These are phyloP conservation scores for Melinaea marsaeus DNA, from an alignment of 2,888 invertebrate species.

Conservation along the genomic window DNA sequence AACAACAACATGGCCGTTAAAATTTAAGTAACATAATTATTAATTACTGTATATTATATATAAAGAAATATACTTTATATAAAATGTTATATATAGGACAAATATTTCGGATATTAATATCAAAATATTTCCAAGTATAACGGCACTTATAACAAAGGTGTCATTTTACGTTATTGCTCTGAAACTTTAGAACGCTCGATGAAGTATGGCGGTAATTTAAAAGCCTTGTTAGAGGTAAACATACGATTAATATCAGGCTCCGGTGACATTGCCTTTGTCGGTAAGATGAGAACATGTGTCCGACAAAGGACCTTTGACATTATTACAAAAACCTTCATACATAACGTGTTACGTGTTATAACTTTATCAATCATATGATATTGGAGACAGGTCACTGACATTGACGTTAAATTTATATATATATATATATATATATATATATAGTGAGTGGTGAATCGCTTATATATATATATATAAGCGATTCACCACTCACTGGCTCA, in stretches of 20 bases:
- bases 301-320: conserved; percentile 50
- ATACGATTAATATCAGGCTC: conserved; percentile 26
- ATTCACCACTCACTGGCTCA: too few relatives aligned
- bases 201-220: conserved; percentile 23
- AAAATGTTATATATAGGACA: too few relatives aligned
- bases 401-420: not conserved
- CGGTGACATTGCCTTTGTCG: conserved; percentile 16
- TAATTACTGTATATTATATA: too few relatives aligned
- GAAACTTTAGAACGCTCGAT: conserved; percentile 14
- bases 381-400: not conserved
- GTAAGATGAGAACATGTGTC: conserved; percentile 34
- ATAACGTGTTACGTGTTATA: conserved; percentile 25
- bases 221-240: conserved; percentile 13
- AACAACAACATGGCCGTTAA: too few relatives aligned
- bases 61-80: too few relatives aligned
- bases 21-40: too few relatives aligned
- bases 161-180: not conserved
- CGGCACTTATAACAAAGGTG: conserved; percentile 2
- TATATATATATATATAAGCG: too few relatives aligned
- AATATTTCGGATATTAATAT: too few relatives aligned
- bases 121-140: conserved; percentile 2
- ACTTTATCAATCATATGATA: conserved; percentile 18
- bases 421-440: too few relatives aligned
- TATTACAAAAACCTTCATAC: conserved; percentile 41
- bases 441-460: too few relatives aligned